Evolutionary conservation across 2,888 invertebrate genomes (phyloP), one percentile per base, ranked within the genome.

Genomic region (Hypomecis punctinalis): DNA sequence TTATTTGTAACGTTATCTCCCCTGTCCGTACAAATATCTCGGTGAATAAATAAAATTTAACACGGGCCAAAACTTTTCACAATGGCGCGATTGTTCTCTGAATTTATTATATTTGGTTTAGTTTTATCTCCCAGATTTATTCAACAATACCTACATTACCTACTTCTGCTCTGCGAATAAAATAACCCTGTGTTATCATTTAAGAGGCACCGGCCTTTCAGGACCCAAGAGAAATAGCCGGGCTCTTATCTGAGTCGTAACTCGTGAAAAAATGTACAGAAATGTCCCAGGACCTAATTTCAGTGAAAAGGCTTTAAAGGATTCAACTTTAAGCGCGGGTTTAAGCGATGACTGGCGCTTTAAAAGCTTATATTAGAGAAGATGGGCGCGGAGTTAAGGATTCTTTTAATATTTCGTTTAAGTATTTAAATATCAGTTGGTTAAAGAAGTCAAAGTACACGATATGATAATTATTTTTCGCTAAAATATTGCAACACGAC

Each of bases 161-260:
- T 37, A 35, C 10, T 7, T 37, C 33, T 33, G 33, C 23, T 39
- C n/a, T 51, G 6, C 8, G 11, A 59, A 64, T 55, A 59, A 49
- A 57, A 58, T 63, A 57, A 52, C 10, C 37, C 48, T 53, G 36
- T 39, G 45, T 69, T 69, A 69, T 68, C 66, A 61, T 67, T 68
- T 47, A 63, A 66, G 51, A 62, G 69, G 53, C 61, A 53, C 65
- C 51, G 51, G 47, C 65, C 65, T 63, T 66, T 63, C 52, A 54
- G 53, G 51, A 11, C 70, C 56, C 67, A 11, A 40, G 63, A 54
- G 61, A 45, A 58, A 49, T 46, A 48, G 42, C 61, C 53, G 52
- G 51, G 37, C 23, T 48, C 68, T 65, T 70, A 69, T 72, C 72
- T 59, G 7, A 13, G 48, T 60, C 62, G 52, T 68, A 68, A 70